Percentiles rank a stretch among this genome's conserved stretches.
Conservation (phyloP, 1,140 invertebrate species). For the Nylanderia fulva region DNA sequence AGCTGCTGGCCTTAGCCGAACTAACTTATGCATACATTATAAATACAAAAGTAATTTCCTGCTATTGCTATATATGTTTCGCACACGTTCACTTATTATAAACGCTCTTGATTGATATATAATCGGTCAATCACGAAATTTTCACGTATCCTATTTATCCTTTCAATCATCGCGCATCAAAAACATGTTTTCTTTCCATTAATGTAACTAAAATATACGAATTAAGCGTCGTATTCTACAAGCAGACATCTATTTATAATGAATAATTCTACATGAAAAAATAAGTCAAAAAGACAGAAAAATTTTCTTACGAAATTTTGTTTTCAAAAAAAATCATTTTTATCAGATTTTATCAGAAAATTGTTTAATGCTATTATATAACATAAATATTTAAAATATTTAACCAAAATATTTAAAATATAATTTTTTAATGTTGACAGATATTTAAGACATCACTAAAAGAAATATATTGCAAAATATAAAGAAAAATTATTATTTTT, state of each 20-base stretch:
- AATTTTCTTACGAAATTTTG: background rate
- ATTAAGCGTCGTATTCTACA: background rate
- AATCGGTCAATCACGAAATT: background rate
- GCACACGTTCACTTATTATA: constrained; percentile 6
- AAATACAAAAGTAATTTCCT: constrained; percentile 80
- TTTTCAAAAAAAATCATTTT: background rate
- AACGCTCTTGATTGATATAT: constrained; percentile 21
- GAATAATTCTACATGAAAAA: background rate
- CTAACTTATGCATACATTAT: constrained; percentile 79
- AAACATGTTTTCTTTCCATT: background rate
- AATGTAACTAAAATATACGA: constrained; percentile 25
- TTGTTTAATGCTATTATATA: background rate
- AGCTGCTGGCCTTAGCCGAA: constrained; percentile 83
- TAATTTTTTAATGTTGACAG: background rate
- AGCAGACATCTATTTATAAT: background rate
- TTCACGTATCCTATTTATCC: background rate
- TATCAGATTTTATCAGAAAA: background rate
- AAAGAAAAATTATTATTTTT: too few species aligned
- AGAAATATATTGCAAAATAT: background rate
- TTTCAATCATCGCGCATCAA: background rate
- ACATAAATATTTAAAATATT: background rate
- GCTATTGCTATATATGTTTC: constrained; percentile 68
- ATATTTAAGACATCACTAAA: background rate
- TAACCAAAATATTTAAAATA: background rate
- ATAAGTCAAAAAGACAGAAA: background rate